Evolutionary conservation across 2,888 invertebrate genomes (phyloP).

Genomic region (Barypeithes pellucidus): DNA sequence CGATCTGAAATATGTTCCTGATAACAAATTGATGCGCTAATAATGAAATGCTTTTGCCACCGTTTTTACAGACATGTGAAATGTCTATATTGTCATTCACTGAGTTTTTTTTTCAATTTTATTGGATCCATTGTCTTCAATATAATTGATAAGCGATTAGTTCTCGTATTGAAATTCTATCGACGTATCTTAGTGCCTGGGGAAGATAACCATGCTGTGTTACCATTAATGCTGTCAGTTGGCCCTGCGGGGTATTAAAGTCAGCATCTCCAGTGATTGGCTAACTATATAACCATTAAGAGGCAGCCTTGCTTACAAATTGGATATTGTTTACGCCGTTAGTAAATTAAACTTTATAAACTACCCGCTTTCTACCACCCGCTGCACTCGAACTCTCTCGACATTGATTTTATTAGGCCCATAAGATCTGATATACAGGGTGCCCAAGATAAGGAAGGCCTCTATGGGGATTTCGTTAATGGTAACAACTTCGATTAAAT

Average conservation of each 20-base stretch:
- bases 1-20: no score
- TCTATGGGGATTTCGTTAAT: no score
- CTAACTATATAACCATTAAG: constrained; percentile 16
- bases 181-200: constrained; percentile 14
- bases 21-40: no score
- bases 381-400: neutral
- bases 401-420: neutral
- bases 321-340: constrained; percentile 6
- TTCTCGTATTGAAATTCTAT: constrained; percentile 35
- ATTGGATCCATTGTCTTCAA: constrained; percentile 15
- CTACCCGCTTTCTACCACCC: neutral
- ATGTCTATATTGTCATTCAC: constrained; percentile 3
- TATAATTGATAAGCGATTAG: constrained; percentile 21
- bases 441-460: no score
- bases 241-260: constrained; percentile 23
- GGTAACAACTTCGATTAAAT: no score
- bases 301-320: constrained; percentile 30
- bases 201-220: constrained; percentile 28
- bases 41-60: no score
- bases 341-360: neutral
- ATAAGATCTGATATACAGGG: neutral
- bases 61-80: no score
- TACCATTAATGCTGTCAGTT: constrained; percentile 14
- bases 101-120: constrained; percentile 1
- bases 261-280: constrained; percentile 22